Conservation (phyloP, 2,113 vertebrate species). For the Struthidea cinerea region DNA sequence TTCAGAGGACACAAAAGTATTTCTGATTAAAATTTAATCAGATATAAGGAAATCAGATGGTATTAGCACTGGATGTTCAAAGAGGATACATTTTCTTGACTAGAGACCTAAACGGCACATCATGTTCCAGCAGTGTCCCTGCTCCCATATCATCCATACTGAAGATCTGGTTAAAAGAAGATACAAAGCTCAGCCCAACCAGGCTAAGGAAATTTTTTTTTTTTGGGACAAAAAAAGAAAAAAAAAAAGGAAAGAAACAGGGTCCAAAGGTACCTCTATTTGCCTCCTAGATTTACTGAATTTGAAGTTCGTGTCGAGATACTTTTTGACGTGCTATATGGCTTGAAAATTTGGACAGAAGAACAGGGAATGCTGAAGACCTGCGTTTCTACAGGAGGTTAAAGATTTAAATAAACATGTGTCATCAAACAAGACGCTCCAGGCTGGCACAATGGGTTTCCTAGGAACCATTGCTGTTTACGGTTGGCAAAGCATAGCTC, state of each 20-base stretch:
- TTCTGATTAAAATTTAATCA: background rate
- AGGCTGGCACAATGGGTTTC: background rate
- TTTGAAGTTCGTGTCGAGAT: background rate
- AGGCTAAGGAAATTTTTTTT: background rate
- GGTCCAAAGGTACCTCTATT: background rate
- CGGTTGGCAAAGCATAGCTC: background rate
- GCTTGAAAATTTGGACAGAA: background rate
- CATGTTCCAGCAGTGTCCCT: background rate
- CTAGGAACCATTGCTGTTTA: background rate
- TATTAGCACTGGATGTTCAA: background rate
- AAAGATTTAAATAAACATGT: background rate
- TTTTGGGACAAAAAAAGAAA: background rate
- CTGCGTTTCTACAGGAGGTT: background rate
- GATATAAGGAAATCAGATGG: background rate
- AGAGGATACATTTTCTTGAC: background rate
- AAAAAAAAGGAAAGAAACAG: background rate
- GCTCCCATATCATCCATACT: background rate
- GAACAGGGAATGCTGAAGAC: background rate
- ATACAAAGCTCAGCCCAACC: background rate
- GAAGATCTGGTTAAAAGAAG: background rate
- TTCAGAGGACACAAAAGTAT: background rate
- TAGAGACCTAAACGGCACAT: background rate
- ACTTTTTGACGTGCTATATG: background rate
- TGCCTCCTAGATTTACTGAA: background rate
- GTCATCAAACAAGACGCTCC: background rate